phyloP scores from a whole-genome alignment of 2,113 vertebrate species.

The Crotalus helleri region DNA sequence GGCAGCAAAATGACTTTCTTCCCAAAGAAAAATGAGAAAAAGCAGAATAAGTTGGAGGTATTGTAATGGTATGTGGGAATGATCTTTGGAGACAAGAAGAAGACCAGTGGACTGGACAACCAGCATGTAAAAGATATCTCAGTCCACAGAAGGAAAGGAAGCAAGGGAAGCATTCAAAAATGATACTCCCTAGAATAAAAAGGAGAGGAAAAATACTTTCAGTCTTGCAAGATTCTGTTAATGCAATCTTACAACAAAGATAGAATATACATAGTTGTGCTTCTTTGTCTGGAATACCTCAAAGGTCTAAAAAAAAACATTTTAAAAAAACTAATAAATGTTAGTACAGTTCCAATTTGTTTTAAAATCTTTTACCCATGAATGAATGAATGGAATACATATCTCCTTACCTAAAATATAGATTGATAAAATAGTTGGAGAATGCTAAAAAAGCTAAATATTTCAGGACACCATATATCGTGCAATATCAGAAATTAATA shows the following conservation, averaged over 20 bases:
- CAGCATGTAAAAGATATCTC: background rate
- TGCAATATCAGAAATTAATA: background rate
- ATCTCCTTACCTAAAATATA: background rate
- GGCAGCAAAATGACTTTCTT: background rate
- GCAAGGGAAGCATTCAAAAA: background rate
- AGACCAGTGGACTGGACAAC: background rate
- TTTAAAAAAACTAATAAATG: background rate
- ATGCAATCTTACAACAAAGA: background rate
- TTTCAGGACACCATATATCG: background rate
- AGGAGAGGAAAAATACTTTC: background rate
- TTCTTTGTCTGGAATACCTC: background rate
- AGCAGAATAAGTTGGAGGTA: background rate
- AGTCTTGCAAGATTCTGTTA: background rate
- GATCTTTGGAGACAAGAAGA: background rate
- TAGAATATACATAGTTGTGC: background rate
- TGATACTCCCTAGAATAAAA: background rate
- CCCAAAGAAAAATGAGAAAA: background rate
- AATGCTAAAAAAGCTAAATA: background rate
- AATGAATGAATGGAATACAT: background rate
- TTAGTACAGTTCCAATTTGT: background rate
- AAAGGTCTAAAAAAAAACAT: background rate
- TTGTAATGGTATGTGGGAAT: background rate
- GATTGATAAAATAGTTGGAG: background rate
- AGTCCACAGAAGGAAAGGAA: background rate
- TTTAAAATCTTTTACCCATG: background rate